Conservation (phyloP, 1,140 invertebrate genomes). For the Oryctes rhinoceros region DNA sequence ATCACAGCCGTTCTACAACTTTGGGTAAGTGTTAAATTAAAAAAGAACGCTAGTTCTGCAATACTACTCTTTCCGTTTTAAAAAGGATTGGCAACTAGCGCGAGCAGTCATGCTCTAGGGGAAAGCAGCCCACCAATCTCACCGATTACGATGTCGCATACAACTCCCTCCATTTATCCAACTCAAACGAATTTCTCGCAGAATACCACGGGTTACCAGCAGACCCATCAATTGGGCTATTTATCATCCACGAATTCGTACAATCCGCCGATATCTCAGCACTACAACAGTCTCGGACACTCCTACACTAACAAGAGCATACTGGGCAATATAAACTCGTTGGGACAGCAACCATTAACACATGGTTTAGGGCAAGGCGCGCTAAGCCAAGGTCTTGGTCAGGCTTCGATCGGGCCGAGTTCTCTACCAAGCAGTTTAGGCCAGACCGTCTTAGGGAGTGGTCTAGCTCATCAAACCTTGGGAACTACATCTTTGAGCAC, state of each 20-base stretch:
- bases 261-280: constrained; percentile 58
- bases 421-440: constrained; percentile 47
- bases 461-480: constrained; percentile 27
- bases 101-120: constrained; percentile 67
- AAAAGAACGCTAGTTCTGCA: no score
- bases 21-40: constrained; percentile 54
- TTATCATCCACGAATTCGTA: constrained; percentile 62
- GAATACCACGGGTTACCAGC: constrained; percentile 65
- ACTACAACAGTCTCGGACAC: constrained; percentile 64
- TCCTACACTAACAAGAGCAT: constrained; percentile 66
- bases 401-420: constrained; percentile 13
- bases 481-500: not conserved
- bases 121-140: constrained; percentile 68
- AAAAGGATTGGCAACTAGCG: constrained; percentile 65
- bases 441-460: constrained; percentile 46
- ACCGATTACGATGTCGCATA: constrained; percentile 66
- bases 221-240: constrained; percentile 66
- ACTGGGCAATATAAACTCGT: constrained; percentile 55
- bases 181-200: constrained; percentile 63
- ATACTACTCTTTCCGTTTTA: constrained; percentile 40
- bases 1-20: constrained; percentile 75
- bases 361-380: not conserved
- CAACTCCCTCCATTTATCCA: constrained; percentile 60
- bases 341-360: constrained; percentile 5
- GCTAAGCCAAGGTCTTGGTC: constrained; percentile 20